Evolutionary conservation across 1,140 invertebrate genomes (phyloP), one percentile per base, ranked within the genome.

Genomic region (Drosophila persimilis): DNA sequence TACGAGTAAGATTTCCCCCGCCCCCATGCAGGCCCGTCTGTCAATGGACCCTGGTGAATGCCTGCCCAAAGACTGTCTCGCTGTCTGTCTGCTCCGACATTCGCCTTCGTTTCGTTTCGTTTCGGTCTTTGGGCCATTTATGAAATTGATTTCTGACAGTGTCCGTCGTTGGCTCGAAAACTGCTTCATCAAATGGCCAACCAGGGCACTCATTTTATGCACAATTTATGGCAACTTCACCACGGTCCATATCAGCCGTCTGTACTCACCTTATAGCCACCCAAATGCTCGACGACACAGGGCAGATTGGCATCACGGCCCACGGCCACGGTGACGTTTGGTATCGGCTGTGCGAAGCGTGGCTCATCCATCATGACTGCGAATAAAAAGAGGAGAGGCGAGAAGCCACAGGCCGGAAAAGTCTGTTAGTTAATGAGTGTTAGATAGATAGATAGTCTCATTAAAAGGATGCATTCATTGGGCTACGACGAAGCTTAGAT

Each of bases 251-350:
- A 0, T 13, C 41, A 26, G 8, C 4, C 11, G 35, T 39, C 5
- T n/a, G 29, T 57, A 74, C 92, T 93, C 93, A 97, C 97, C 95
- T 97, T 97, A 89, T 97, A 97, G 66, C 93, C 94, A 72, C 96
- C 96, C 59, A 97, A 94, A 90, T 97, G 96, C 85, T 97, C 95
- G 41, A 98, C 96, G 53, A 97, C 95, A 83, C 97, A 98, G 9
- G 96, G 96, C 74, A 98, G 92, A 84, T 95, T 97, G 45, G 96
- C 97, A 90, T 97, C 96, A 81, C 96, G 93, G 61, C 97, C 97
- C 22, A 97, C 93, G 46, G 96, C 95, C 50, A 97, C 96, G 3
- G 96, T 98, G 64, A 96, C 95, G 91, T 97, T 97, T 55, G 96
- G 96, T 84, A 97, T 97, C 20, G 96, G 96, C 91, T 97, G 96